Evolutionary conservation across 2,113 vertebrate species (phyloP).

Genomic region (Entelurus aequoreus): DNA sequence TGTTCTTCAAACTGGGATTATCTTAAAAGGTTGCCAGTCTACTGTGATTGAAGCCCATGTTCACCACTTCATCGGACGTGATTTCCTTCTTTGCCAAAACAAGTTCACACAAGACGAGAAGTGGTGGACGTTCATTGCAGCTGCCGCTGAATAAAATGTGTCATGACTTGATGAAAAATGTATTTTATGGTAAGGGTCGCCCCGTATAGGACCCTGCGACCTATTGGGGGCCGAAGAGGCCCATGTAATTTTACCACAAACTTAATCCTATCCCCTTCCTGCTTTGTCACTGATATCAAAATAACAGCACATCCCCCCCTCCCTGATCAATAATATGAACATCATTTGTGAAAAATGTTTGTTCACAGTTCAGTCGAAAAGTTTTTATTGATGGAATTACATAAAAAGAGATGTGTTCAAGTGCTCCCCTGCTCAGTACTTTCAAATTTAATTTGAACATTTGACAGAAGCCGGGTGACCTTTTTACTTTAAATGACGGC

Average conservation of each 20-base stretch:
- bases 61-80: slow-evolving; percentile 20
- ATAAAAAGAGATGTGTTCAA: slow-evolving; percentile 27
- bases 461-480: not conserved
- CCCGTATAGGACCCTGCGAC: no score
- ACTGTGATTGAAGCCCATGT: slow-evolving; percentile 53
- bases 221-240: no score
- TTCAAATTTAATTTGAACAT: slow-evolving; percentile 8
- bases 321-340: no score
- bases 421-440: slow-evolving; percentile 61
- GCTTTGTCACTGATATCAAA: no score
- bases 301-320: no score
- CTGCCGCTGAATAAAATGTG: slow-evolving; percentile 26
- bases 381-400: slow-evolving; percentile 16
- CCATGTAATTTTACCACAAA: no score
- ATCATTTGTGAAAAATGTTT: no score
- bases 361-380: slow-evolving; percentile 24
- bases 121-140: slow-evolving; percentile 9
- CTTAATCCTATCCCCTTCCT: no score
- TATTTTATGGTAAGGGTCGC: slow-evolving; percentile 10
- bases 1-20: not conserved
- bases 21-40: slow-evolving; percentile 27
- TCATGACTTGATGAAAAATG: slow-evolving; percentile 22
- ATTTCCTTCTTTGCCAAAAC: slow-evolving; percentile 30
- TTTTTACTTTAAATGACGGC: not conserved
- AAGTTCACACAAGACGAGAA: slow-evolving; percentile 31